Percentiles rank a stretch among this genome's conserved stretches.
These are phyloP conservation scores for Distichodus sexfasciatus DNA, from an alignment of 2,797 vertebrate species.

Conservation along the genomic window DNA sequence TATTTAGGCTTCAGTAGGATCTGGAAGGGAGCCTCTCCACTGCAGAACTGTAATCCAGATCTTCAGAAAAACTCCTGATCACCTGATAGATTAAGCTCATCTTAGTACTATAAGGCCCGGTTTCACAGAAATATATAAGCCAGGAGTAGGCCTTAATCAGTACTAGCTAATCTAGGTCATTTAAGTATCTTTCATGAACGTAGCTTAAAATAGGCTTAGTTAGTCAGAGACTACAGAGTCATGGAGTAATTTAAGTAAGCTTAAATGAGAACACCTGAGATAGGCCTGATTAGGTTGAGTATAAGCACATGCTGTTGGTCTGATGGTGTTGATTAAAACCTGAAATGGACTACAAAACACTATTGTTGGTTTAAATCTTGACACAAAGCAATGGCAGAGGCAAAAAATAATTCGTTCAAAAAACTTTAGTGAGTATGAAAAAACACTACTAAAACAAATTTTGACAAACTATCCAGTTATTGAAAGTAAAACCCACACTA, in stretches of 20 bases:
- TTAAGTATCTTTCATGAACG: conserved; percentile 20
- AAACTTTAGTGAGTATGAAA: conserved; percentile 22
- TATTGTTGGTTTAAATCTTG: not conserved
- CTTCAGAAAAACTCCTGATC: too few relatives aligned
- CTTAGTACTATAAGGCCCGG: too few relatives aligned
- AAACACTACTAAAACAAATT: conserved; percentile 6
- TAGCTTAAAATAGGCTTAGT: conserved; percentile 8
- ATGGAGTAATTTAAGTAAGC: conserved; percentile 2
- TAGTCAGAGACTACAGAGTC: conserved; percentile 12
- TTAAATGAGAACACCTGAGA: not conserved
- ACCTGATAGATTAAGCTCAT: too few relatives aligned
- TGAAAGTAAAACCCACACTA: conserved; percentile 24
- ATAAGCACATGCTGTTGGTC: not conserved
- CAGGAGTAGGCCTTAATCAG: conserved; percentile 15
- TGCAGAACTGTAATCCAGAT: too few relatives aligned
- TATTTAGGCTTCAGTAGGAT: too few relatives aligned
- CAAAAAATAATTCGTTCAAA: not conserved
- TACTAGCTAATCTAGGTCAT: not conserved
- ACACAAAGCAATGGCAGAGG: not conserved
- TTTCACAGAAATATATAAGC: not conserved
- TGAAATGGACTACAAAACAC: not conserved
- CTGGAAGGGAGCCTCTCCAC: too few relatives aligned
- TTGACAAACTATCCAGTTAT: conserved; percentile 16
- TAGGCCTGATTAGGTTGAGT: not conserved
- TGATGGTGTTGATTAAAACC: not conserved